Evolutionary conservation across 2,888 invertebrate genomes (phyloP).

Genomic region (Tuberolachnus salignus): DNA sequence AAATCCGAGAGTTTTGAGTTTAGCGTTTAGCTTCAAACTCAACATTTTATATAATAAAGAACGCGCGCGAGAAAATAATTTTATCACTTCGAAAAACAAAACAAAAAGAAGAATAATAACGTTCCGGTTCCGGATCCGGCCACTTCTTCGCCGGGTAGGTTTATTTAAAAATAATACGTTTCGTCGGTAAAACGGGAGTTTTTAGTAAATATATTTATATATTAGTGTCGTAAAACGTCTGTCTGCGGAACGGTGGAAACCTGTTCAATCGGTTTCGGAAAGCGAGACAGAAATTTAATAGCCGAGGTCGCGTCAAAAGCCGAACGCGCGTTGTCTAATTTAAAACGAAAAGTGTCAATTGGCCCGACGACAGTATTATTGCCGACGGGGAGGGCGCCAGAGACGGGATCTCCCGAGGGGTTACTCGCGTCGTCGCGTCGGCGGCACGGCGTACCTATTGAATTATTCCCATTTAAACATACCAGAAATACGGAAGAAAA

Average conservation of each 20-base stretch:
- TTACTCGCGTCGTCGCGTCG: slow-evolving; percentile 6
- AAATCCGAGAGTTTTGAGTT: too few relatives aligned
- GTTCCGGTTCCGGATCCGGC: too few relatives aligned
- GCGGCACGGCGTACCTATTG: neutral
- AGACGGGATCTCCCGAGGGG: slow-evolving; percentile 12
- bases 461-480: slow-evolving; percentile 4
- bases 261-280: neutral
- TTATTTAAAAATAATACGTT: too few relatives aligned
- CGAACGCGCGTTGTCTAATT: slow-evolving; percentile 20
- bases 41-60: too few relatives aligned
- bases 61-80: too few relatives aligned
- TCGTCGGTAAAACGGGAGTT: too few relatives aligned
- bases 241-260: neutral
- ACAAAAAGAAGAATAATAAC: too few relatives aligned
- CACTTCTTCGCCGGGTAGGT: too few relatives aligned
- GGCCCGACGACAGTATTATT: slow-evolving; percentile 39
- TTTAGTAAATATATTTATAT: too few relatives aligned
- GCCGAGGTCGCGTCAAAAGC: slow-evolving; percentile 32
- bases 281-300: slow-evolving; percentile 24
- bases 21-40: too few relatives aligned
- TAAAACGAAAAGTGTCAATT: slow-evolving; percentile 11
- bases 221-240: neutral
- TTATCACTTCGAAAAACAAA: too few relatives aligned
- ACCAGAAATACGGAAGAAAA: neutral
- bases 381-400: slow-evolving; percentile 7